A percentile compares a stretch with the other conserved stretches of the same genome.
Conservation (phyloP, 2,113 vertebrate species). For the Colius striatus region DNA sequence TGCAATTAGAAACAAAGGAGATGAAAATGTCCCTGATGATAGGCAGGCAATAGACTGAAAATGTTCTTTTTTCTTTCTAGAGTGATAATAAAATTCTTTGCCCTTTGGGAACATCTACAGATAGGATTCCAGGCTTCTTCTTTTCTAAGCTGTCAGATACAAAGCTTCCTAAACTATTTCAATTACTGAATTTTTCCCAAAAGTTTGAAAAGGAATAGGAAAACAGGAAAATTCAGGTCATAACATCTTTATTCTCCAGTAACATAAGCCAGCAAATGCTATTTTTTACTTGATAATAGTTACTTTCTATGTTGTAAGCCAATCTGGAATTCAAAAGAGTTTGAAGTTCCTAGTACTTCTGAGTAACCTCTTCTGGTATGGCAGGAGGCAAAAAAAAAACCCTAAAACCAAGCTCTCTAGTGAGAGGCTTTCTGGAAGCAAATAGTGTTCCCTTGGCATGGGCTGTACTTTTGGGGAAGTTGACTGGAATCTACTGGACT, state of each 20-base stretch:
- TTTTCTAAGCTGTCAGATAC: neutral
- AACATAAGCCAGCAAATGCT: neutral
- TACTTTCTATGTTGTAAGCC: neutral
- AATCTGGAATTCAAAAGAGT: neutral
- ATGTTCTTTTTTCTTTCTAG: neutral
- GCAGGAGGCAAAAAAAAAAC: neutral
- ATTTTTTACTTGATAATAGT: neutral
- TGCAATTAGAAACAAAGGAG: neutral
- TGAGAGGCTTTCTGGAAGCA: neutral
- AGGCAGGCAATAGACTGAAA: neutral
- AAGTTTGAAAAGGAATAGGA: neutral
- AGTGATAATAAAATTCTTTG: neutral
- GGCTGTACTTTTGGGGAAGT: neutral
- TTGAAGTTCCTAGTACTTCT: neutral
- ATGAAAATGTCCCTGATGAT: neutral
- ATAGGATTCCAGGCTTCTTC: neutral
- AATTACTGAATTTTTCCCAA: neutral
- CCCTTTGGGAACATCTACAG: neutral
- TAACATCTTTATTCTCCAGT: neutral
- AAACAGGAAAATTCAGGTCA: constrained; percentile 21
- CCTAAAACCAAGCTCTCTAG: accelerated
- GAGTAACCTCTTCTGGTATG: neutral
- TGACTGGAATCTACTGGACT: neutral
- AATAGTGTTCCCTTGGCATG: neutral
- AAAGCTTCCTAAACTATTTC: neutral